Base-by-base conservation (phyloP, 2,888 invertebrate genomes). In the Meghimatium bilineatum region DNA sequence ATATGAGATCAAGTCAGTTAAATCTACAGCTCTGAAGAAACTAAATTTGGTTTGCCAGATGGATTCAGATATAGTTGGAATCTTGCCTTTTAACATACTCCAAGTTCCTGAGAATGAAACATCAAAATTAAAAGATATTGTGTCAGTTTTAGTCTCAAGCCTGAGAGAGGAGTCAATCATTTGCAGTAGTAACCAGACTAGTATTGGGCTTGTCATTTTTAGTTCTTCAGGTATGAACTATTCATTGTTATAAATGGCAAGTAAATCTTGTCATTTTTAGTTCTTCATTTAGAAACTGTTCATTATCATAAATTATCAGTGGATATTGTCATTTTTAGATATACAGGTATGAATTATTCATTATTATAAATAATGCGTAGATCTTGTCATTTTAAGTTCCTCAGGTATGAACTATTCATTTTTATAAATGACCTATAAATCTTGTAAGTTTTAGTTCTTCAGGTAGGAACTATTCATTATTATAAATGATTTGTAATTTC, bases 51-150 rank as follows among this genome's bases (percentile, higher is more conserved):
- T 75, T 32, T 81, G 81, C 34, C 81, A 81, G 66, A 6, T 81
- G 63, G 63, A 81, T 71, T 75, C 72, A 29, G 49, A 66, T 32
- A 74, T 81, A 29, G 60, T 63, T 5, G 69, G 74, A 36, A 74
- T 81, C 29, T 38, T 38, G 29, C 23, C 56, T 32, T 32, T 81
- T 29, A 14, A 60, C n/a, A 63, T 74, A 36, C n/a, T 52, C n/a
- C 32, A 32, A 8, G n/a, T 36, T 1, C 10, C 32, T 69, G n/a
- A 23, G 26, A 5, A 26, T 20, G 63, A 14, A 20, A 38, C 44
- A 74, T 56, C 38, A 44, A 32, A 12, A 32, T 23, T 74, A 12
- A 20, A 66, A 32, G 81, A 60, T 49, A 44, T 81, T 29, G 44
- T 74, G 26, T 60, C 72, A 20, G 75, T 63, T 23, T 74, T 81